A percentile compares a stretch with the other conserved stretches of the same genome.
These are phyloP conservation scores for Darevskia mixta DNA, from an alignment of 2,797 vertebrate species.

Conservation along the genomic window DNA sequence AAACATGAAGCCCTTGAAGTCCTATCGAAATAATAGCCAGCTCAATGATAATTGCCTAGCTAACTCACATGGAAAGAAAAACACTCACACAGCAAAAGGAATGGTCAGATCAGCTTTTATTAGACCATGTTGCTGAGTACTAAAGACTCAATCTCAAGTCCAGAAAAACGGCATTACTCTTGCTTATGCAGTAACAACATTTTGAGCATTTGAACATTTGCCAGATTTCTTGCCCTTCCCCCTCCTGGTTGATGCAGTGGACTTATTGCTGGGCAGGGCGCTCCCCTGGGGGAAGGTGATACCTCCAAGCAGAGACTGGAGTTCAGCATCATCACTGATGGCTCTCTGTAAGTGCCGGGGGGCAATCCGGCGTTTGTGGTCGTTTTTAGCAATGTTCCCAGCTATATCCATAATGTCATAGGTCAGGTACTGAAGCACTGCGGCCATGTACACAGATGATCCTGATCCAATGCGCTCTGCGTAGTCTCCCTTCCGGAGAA, in stretches of 20 bases:
- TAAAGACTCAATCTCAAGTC: neutral
- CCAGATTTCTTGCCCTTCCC: conserved; percentile 44
- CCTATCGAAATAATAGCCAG: neutral
- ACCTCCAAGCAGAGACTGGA: conserved; percentile 64
- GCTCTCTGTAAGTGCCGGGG: conserved; percentile 81
- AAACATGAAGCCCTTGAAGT: neutral
- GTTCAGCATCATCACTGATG: conserved; percentile 81
- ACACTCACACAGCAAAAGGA: neutral
- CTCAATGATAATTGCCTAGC: neutral
- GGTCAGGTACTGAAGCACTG: conserved; percentile 80
- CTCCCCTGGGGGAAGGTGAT: conserved; percentile 78
- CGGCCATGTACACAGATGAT: conserved; percentile 76
- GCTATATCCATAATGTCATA: conserved; percentile 83
- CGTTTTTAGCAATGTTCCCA: conserved; percentile 75
- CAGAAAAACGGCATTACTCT: neutral
- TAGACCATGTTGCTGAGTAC: neutral
- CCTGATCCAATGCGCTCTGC: conserved; percentile 71
- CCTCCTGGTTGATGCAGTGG: conserved; percentile 78
- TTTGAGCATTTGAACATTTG: neutral
- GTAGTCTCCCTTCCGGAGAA: conserved; percentile 78
- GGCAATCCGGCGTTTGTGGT: conserved; percentile 76
- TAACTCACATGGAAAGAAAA: neutral
- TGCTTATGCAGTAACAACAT: conserved; percentile 3
- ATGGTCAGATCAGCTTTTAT: conserved; percentile 30
- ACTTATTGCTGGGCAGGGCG: conserved; percentile 78